These are phyloP conservation scores for Paelopatides confundens DNA, from an alignment of 53 echinoderm and acorn worm species.

Conservation along the genomic window DNA sequence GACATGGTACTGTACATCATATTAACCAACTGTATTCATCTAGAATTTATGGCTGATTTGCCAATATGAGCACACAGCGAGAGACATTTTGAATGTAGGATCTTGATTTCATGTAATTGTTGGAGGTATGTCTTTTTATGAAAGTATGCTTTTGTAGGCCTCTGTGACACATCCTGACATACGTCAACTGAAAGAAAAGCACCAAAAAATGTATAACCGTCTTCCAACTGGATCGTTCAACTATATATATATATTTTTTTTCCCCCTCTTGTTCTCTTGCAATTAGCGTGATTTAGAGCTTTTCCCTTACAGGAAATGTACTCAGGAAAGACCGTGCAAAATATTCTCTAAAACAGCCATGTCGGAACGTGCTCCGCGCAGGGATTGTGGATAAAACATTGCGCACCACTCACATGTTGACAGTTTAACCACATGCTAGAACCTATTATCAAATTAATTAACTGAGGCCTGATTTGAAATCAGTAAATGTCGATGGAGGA, in stretches of 20 bases:
- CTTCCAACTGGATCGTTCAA: neutral
- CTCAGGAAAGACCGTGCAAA: constrained; percentile 33
- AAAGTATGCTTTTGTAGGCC: neutral
- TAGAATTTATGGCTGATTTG: too few relatives aligned
- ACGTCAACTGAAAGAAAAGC: neutral
- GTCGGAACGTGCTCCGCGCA: constrained; percentile 27
- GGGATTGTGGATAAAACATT: neutral
- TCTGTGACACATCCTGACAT: neutral
- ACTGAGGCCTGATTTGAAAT: constrained; percentile 41
- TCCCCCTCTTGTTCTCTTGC: neutral
- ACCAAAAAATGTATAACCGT: neutral
- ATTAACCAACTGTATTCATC: too few relatives aligned
- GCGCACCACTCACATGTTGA: constrained; percentile 3
- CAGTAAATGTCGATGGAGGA: constrained; percentile 5
- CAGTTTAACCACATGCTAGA: constrained; percentile 45
- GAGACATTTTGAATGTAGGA: too few relatives aligned
- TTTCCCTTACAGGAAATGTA: constrained; percentile 38
- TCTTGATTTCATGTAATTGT: too few relatives aligned
- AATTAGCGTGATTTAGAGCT: constrained; percentile 47
- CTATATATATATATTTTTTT: neutral
- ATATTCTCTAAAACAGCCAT: constrained; percentile 24
- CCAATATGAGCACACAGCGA: too few relatives aligned
- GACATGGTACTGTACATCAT: too few relatives aligned
- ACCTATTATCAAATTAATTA: constrained; percentile 49
- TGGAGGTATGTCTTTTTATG: too few relatives aligned